Conservation (phyloP, 2,797 vertebrate genomes). For the Brachyrhaphis roseni region DNA sequence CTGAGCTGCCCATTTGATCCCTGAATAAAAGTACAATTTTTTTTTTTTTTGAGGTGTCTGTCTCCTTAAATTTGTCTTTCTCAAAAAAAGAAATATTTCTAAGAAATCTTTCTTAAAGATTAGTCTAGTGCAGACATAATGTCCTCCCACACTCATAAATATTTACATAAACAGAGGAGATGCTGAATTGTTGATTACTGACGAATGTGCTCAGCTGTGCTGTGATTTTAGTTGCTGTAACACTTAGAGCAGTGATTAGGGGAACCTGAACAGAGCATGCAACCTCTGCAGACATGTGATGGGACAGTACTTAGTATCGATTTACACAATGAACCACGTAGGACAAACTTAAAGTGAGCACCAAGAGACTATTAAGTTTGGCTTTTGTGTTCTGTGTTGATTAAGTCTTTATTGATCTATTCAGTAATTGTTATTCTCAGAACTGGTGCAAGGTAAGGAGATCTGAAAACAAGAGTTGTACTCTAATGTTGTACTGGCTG, state of each 20-base stretch:
- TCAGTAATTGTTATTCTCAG: conserved; percentile 66
- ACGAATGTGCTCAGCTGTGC: conserved; percentile 30
- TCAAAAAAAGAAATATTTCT: conserved; percentile 47
- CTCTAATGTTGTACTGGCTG: conserved; percentile 27
- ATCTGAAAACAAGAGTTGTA: conserved; percentile 35
- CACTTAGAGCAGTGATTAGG: conserved; percentile 10
- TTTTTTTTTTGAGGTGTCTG: not conserved
- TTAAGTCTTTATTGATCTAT: conserved; percentile 62
- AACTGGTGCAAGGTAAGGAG: conserved; percentile 40
- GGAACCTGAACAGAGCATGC: conserved; percentile 6
- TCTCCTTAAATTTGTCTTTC: conserved; percentile 8
- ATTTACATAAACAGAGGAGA: conserved; percentile 38
- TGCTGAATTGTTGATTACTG: conserved; percentile 40
- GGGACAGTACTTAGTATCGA: conserved; percentile 32
- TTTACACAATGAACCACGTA: conserved; percentile 36
- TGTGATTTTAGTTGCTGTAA: conserved; percentile 26
- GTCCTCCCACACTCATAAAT: conserved; percentile 33
- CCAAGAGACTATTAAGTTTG: conserved; percentile 35
- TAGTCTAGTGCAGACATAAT: conserved; percentile 54
- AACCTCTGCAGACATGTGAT: conserved; percentile 14
- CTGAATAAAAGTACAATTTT: conserved; percentile 19
- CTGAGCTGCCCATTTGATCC: conserved; percentile 54
- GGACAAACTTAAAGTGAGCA: conserved; percentile 35
- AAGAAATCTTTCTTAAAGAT: conserved; percentile 73
- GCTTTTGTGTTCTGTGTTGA: conserved; percentile 48